Percentiles rank a stretch among this genome's conserved stretches.
Evolutionary conservation across 2,797 vertebrate genomes (phyloP).

Genomic region (Acrossocheilus fasciatus): DNA sequence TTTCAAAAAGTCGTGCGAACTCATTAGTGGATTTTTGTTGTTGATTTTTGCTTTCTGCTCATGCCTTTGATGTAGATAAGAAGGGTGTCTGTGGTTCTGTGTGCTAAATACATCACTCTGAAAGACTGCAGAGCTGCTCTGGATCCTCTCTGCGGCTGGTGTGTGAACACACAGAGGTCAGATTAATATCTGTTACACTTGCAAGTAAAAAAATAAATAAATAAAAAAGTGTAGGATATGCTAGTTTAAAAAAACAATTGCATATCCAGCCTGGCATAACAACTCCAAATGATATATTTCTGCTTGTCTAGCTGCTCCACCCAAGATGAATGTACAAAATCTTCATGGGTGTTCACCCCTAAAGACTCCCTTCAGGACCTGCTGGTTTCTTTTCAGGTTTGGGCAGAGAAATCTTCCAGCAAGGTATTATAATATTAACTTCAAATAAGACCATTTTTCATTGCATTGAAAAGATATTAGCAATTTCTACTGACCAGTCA

Average conservation of each 20-base stretch:
- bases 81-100: constrained; percentile 67
- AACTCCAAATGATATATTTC: neutral
- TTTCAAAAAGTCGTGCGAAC: neutral
- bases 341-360: constrained; percentile 73
- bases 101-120: constrained; percentile 59
- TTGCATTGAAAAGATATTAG: neutral
- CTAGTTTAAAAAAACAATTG: neutral
- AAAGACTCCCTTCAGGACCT: constrained; percentile 55
- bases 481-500: neutral
- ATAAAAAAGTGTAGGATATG: neutral
- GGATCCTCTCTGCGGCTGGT: constrained; percentile 79
- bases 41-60: neutral
- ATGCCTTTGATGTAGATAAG: constrained; percentile 64
- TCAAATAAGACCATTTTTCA: neutral
- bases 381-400: constrained; percentile 68
- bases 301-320: constrained; percentile 68
- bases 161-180: constrained; percentile 52
- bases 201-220: neutral
- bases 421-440: constrained; percentile 58
- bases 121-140: constrained; percentile 68
- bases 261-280: neutral
- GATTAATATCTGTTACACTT: neutral
- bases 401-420: neutral
- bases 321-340: constrained; percentile 65
- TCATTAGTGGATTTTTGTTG: neutral